Conservation (phyloP, 2,888 invertebrate genomes). For the Kuschelorhynchus macadamiae region DNA sequence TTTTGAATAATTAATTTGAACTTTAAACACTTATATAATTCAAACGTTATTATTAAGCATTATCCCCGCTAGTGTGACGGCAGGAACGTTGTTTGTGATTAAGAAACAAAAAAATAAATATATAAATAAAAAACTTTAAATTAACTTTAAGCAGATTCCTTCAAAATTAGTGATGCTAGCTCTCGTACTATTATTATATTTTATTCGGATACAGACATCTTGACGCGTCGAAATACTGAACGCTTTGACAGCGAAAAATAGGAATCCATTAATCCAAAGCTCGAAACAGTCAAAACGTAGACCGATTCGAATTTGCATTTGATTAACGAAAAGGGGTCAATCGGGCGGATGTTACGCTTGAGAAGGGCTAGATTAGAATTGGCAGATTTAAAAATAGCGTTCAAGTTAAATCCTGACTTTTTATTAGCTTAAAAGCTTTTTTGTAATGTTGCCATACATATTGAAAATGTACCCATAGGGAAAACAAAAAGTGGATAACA, state of each 20-base stretch:
- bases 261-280: conserved; percentile 23
- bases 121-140: no score
- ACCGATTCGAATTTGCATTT: conserved; percentile 35
- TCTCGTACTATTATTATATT: no score
- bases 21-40: no score
- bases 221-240: not conserved
- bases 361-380: conserved; percentile 29
- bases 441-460: not conserved
- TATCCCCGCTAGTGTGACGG: no score
- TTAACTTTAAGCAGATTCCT: no score
- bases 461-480: not conserved
- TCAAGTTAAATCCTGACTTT: conserved; percentile 9
- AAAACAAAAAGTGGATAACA: no score
- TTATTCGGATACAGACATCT: conserved; percentile 10
- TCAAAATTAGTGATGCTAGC: no score
- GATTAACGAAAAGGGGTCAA: conserved; percentile 24
- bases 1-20: no score
- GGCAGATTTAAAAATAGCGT: conserved; percentile 27
- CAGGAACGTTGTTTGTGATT: no score
- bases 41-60: no score
- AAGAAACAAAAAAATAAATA: no score
- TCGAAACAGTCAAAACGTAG: conserved; percentile 26
- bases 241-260: conserved; percentile 33
- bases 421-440: conserved; percentile 29
- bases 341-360: conserved; percentile 13